Conservation (phyloP, 2,113 vertebrate species). For the Rhinichthys klamathensis region DNA sequence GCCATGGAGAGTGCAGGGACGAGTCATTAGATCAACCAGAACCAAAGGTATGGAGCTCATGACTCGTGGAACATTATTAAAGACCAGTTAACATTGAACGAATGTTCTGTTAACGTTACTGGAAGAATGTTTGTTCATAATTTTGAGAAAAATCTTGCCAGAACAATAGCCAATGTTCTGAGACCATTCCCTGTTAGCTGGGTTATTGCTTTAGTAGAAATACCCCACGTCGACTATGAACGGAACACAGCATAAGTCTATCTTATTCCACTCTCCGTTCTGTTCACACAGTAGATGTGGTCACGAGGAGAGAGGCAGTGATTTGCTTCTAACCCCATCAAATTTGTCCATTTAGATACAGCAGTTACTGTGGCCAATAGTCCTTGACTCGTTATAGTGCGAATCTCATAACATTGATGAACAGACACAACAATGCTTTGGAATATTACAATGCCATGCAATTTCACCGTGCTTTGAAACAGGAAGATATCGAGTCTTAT, state of each 20-base stretch:
- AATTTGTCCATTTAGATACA: constrained; percentile 74
- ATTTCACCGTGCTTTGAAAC: constrained; percentile 76
- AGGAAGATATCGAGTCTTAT: constrained; percentile 78
- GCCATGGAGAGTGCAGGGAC: constrained; percentile 13
- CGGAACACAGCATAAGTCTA: background rate
- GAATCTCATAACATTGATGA: constrained; percentile 71
- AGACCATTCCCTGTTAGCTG: background rate
- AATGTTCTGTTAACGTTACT: background rate
- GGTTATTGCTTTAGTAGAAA: background rate
- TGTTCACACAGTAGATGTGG: background rate
- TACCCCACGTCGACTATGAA: background rate
- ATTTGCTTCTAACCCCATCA: constrained; percentile 58
- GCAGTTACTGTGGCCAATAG: constrained; percentile 71
- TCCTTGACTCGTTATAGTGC: constrained; percentile 65
- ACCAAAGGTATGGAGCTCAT: constrained; percentile 43
- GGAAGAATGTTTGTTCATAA: background rate
- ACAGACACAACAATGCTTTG: constrained; percentile 70
- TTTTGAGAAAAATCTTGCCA: background rate
- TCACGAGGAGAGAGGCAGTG: constrained; percentile 57
- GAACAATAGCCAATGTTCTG: background rate
- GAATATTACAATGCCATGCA: constrained; percentile 76
- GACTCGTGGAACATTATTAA: background rate
- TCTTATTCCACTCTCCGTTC: background rate
- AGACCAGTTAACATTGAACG: background rate
- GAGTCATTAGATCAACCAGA: constrained; percentile 37